Percentiles rank a stretch among this genome's conserved stretches.
Conservation (phyloP, 2,113 vertebrate species). For the Sylvia atricapilla region DNA sequence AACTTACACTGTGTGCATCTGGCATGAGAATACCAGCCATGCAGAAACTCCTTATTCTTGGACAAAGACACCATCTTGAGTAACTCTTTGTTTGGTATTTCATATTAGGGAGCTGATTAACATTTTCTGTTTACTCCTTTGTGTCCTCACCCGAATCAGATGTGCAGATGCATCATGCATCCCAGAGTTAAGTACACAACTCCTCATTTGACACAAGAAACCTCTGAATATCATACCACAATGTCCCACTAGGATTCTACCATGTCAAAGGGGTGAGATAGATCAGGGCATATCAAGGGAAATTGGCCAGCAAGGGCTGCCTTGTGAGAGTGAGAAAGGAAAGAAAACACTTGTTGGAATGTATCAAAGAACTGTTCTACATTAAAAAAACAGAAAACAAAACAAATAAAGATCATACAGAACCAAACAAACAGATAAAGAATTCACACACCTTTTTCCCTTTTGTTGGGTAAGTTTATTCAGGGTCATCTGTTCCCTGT, state of each 20-base stretch:
- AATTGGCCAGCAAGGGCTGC: neutral
- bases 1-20: neutral
- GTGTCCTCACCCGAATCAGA: neutral
- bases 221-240: neutral
- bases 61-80: neutral
- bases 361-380: neutral
- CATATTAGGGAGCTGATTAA: neutral
- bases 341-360: neutral
- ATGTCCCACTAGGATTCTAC: neutral
- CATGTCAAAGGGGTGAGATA: neutral
- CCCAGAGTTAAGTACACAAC: neutral
- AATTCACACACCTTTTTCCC: neutral
- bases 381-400: neutral
- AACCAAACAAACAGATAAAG: neutral
- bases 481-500: neutral
- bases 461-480: neutral
- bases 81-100: neutral
- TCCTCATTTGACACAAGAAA: neutral
- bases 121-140: neutral
- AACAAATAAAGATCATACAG: neutral
- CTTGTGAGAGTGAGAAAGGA: neutral
- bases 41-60: neutral
- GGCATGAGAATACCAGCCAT: neutral
- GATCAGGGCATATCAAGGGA: neutral
- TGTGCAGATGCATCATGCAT: neutral